Conservation (phyloP, 53 echinoderm and acorn worm genomes). For the Stichopus horrens region DNA sequence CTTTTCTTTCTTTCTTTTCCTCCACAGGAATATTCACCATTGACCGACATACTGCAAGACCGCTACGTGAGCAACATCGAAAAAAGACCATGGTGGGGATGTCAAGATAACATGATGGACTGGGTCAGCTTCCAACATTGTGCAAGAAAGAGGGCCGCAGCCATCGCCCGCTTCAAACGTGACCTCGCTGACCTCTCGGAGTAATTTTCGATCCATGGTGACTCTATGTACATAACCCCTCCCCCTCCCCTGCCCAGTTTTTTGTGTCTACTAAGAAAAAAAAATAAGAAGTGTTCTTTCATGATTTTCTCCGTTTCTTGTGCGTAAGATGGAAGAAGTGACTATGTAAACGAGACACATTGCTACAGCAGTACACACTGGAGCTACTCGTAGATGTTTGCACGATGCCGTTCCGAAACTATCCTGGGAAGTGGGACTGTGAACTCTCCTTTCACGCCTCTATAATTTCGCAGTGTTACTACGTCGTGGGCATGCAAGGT, state of each 20-base stretch:
- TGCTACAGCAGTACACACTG: no score
- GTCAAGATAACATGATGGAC: constrained; percentile 39
- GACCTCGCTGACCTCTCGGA: constrained; percentile 22
- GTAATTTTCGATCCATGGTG: constrained; percentile 6
- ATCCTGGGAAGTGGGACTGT: no score
- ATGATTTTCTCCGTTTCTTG: not conserved
- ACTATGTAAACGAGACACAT: no score
- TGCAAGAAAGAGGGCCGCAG: constrained; percentile 28
- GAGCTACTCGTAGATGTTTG: no score
- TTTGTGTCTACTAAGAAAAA: not conserved
- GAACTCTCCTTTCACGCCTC: no score
- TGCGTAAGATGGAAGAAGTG: not conserved
- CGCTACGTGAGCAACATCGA: constrained; percentile 8
- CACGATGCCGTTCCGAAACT: no score
- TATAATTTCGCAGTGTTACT: no score
- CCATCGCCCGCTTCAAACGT: constrained; percentile 25
- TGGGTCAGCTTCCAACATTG: constrained; percentile 43
- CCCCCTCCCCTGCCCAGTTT: not conserved
- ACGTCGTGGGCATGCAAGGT: no score
- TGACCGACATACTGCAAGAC: constrained; percentile 29
- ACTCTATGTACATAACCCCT: constrained; percentile 30
- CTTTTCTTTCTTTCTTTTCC: not conserved
- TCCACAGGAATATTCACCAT: constrained; percentile 25
- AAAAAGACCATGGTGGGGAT: constrained; percentile 31
- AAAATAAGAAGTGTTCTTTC: not conserved